Evolutionary conservation across 2,797 vertebrate species (phyloP), one percentile per base, ranked within the genome.

Genomic region (Cyprinella venusta): DNA sequence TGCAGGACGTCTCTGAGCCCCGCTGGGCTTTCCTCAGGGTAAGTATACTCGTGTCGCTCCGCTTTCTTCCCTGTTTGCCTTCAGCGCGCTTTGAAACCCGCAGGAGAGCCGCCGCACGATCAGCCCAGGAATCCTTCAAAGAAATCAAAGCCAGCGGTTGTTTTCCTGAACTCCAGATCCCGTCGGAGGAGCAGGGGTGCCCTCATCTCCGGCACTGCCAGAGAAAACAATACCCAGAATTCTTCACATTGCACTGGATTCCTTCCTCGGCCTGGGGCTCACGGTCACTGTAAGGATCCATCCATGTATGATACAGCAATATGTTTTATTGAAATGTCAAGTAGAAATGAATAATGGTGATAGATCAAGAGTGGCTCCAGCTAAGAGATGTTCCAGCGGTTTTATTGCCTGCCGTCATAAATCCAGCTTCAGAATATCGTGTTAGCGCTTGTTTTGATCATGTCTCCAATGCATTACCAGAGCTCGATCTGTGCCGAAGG

Each of bases 61-160:
- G 30, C 79, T 68, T 36, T 76, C 71, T 56, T 76, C 40, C 75
- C 61, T 84, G 77, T 88, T 87, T 88, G 80, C 42, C 80, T 81
- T 86, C 83, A 63, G 54, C 68, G 9, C 78, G 30, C 91, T 90
- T 91, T 93, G 91, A 93, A 93, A 87, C 88, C 91, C 64, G 69
- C 87, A 84, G 87, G 81, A 88, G 89, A 76, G 85, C 71, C 52
- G 72, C 75, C 59, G 72, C 42, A 67, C 76, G 75, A 81, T 63
- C 80, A 79, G 87, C 85, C 74, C 81, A 52, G 81, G 81, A 89
- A 79, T 56, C 84, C 87, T 88, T 90, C 90, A 89, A 88, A 90
- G 85, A 88, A 88, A 88, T 85, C 64, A 74, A 85, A 89, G 86
- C 83, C 80, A 85, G 83, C 76, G 61, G 87, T 88, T 91, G 90